Evolutionary conservation across 64 coral and sea anemone species (phyloP).

Genomic region (Montipora capricornis): DNA sequence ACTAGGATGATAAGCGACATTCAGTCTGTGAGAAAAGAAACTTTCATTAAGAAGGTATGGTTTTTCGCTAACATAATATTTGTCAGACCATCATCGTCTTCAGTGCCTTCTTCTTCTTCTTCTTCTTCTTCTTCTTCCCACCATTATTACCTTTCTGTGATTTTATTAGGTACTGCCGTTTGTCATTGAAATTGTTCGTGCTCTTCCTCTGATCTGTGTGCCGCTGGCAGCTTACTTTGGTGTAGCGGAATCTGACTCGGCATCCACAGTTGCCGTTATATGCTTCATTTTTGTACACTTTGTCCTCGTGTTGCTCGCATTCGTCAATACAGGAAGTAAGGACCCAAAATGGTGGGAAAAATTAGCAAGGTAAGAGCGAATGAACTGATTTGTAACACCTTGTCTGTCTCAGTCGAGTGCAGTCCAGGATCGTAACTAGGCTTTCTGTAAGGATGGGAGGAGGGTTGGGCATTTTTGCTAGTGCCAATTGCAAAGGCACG

Average conservation of each 20-base stretch:
- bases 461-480: too few relatives aligned
- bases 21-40: neutral
- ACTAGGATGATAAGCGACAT: neutral
- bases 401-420: too few relatives aligned
- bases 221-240: conserved; percentile 30
- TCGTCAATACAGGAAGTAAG: conserved; percentile 50
- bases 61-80: neutral
- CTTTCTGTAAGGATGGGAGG: too few relatives aligned
- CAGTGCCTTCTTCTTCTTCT: neutral
- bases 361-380: conserved; percentile 55
- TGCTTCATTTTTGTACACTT: conserved; percentile 18
- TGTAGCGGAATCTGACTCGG: neutral
- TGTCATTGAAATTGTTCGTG: neutral
- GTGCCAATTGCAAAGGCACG: too few relatives aligned
- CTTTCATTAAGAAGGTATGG: neutral
- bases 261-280: conserved; percentile 18
- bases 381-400: too few relatives aligned
- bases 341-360: conserved; percentile 59
- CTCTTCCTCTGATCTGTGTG: conserved; percentile 45
- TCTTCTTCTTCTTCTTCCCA: too few relatives aligned
- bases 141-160: too few relatives aligned
- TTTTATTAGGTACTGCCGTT: neutral
- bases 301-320: conserved; percentile 50
- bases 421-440: too few relatives aligned
- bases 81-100: too few relatives aligned